Conservation (phyloP, 2,797 vertebrate genomes). For the Morus bassanus region DNA sequence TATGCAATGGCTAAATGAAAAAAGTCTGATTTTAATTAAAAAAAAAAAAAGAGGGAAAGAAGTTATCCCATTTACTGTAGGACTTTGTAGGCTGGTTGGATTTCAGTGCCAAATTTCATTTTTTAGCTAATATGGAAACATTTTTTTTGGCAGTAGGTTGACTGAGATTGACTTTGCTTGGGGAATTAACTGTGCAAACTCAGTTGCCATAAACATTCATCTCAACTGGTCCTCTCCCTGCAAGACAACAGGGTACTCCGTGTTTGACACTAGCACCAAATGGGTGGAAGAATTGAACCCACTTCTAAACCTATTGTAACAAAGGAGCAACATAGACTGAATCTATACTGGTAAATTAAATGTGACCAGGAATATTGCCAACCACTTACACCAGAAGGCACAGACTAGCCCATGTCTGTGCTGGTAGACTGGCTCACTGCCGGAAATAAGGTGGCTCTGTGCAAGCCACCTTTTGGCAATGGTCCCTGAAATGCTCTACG, state of each 20-base stretch:
- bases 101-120: neutral
- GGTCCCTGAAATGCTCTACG: neutral
- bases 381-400: neutral
- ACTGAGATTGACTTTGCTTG: neutral
- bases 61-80: neutral
- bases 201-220: neutral
- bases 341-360: neutral
- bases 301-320: neutral
- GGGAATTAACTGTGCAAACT: neutral
- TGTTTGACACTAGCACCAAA: neutral
- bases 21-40: neutral
- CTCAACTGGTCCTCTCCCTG: neutral
- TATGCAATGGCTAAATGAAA: neutral
- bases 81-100: neutral
- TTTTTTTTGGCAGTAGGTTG: neutral
- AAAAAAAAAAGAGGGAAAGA: neutral
- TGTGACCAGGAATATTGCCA: neutral
- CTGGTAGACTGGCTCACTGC: neutral
- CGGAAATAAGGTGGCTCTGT: neutral
- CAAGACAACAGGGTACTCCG: neutral
- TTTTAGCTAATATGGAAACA: neutral
- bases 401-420: neutral
- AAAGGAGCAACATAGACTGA: neutral
- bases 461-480: neutral
- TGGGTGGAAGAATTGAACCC: neutral